Evolutionary conservation across 2,797 vertebrate species (phyloP), one percentile per base, ranked within the genome.

Genomic region (Thripadectes ignobilis): DNA sequence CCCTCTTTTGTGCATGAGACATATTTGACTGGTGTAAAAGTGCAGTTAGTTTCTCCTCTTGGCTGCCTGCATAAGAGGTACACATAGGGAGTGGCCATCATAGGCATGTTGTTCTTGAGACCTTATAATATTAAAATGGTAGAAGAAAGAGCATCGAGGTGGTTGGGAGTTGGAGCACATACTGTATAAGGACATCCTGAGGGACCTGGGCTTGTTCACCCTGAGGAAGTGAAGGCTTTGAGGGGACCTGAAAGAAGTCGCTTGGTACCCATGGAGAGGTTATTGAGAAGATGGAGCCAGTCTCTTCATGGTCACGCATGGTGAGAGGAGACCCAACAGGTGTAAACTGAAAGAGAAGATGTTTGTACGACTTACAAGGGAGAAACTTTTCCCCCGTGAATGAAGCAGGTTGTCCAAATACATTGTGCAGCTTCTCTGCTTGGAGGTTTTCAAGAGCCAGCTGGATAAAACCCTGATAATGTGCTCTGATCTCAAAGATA

Each of bases 31-130:
- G 32, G 24, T 63, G 9, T 71, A 41, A 43, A 89, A 79, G 26
- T 38, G 22, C 12, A 24, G 16, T 65, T 38, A 63, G 24, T 36
- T 89, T 88, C 32, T 85, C 11, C 18, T 66, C n/a, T 61, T 77
- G 38, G 9, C 7, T 4, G 14, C 43, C 52, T 84, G 43, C 0
- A 0, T 45, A 73, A 74, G 24, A 21, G 17, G 2, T 41, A n/a
- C 29, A 34, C 88, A 29, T 39, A 59, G 30, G 24, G 78, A 74
- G 34, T 32, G 41, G 5, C 9, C 66, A 24, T 46, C 0, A 1
- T 12, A 7, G 43, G 14, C 13, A 1, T 12, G 5, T 39, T 46
- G 13, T 30, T 78, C 26, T 24, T 45, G 29, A 84, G n/a, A 55
- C 6, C 54, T 68, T 45, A 19, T 8, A 45, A 69, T 26, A 52